These are phyloP conservation scores for Charadrius vociferus DNA, from an alignment of 2,113 vertebrate species.

Conservation along the genomic window DNA sequence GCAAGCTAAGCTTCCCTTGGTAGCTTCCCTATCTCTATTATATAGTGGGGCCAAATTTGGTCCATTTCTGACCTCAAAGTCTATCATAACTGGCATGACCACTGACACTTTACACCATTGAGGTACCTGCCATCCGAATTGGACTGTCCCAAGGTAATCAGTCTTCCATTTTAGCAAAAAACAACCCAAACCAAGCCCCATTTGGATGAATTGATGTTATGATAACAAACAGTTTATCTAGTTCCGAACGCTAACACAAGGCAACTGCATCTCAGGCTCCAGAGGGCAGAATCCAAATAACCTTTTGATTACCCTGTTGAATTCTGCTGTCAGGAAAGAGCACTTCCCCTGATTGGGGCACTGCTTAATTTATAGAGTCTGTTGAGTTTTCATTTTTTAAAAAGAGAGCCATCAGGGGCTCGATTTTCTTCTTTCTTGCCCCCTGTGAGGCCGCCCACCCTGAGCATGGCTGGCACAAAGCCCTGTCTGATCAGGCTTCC, in stretches of 20 bases:
- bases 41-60: background rate
- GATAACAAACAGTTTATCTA: background rate
- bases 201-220: rapidly evolving
- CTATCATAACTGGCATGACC: background rate
- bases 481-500: background rate
- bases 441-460: background rate
- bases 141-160: too few relatives aligned
- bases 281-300: background rate
- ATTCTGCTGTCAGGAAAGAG: background rate
- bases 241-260: background rate
- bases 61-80: background rate
- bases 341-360: background rate
- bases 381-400: background rate
- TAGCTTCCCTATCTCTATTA: background rate
- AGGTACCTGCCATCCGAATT: background rate
- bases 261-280: background rate
- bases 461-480: background rate
- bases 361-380: background rate
- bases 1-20: background rate
- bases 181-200: background rate
- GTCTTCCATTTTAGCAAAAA: background rate
- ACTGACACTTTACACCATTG: too few relatives aligned
- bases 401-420: background rate
- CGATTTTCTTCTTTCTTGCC: background rate
- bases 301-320: background rate